These are phyloP conservation scores for Ephestia elutella DNA, from an alignment of 1,140 invertebrate genomes.

Conservation along the genomic window DNA sequence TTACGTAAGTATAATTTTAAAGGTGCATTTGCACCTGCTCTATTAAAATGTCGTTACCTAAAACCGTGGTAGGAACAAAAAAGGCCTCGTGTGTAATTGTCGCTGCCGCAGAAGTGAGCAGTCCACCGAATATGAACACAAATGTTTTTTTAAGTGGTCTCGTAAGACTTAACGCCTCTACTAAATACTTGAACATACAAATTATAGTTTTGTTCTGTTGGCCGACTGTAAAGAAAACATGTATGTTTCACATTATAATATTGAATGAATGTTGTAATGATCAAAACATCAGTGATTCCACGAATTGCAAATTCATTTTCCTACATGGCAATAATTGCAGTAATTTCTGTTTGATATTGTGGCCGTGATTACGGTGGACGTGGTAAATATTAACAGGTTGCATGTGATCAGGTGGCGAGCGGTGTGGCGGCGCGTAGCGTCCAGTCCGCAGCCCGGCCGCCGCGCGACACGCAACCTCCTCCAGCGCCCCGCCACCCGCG, in stretches of 20 bases:
- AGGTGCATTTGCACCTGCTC: constrained; percentile 37
- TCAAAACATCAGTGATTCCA: background rate
- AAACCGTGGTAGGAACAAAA: constrained; percentile 34
- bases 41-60: constrained; percentile 57
- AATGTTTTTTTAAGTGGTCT: constrained; percentile 25
- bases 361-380: background rate
- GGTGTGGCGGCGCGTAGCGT: constrained; percentile 65
- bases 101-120: constrained; percentile 35
- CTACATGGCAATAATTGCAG: background rate
- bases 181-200: constrained; percentile 6
- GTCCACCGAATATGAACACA: constrained; percentile 23
- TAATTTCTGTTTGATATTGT: constrained; percentile 5
- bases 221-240: background rate
- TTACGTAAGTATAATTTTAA: constrained; percentile 65
- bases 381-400: background rate
- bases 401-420: constrained; percentile 58
- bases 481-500: constrained; percentile 19
- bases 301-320: background rate
- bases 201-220: background rate
- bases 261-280: background rate
- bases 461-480: constrained; percentile 13
- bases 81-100: constrained; percentile 42
- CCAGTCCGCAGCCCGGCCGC: constrained; percentile 21
- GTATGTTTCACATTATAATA: background rate
- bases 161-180: constrained; percentile 12